phyloP scores from a whole-genome alignment of 2,888 invertebrate species.

The Phlogophora meticulosa region DNA sequence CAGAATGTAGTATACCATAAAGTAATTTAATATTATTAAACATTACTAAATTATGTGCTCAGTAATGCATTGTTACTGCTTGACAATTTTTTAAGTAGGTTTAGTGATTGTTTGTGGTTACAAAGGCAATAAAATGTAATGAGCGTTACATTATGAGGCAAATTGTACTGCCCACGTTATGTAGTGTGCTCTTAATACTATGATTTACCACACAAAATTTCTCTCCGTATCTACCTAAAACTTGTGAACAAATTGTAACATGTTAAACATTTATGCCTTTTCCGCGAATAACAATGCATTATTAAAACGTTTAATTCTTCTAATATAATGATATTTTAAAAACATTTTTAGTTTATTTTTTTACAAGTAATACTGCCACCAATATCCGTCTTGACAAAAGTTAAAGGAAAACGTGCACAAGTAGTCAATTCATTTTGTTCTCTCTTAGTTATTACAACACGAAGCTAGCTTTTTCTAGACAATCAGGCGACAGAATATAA shows the following conservation, averaged over 20 bases:
- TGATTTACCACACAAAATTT: background rate
- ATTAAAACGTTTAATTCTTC: conserved; percentile 27
- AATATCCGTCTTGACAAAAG: conserved; percentile 44
- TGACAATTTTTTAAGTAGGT: background rate
- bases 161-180: background rate
- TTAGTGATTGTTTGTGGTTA: background rate
- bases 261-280: background rate
- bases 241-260: background rate
- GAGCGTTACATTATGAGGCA: conserved; percentile 5
- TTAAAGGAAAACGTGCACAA: conserved; percentile 48
- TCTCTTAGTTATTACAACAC: conserved; percentile 61
- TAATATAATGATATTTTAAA: conserved; percentile 46
- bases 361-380: conserved; percentile 64
- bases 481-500: conserved; percentile 73
- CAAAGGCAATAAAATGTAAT: conserved; percentile 5
- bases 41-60: conserved; percentile 41
- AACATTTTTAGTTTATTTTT: conserved; percentile 31
- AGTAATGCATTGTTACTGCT: conserved; percentile 52
- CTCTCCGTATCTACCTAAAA: background rate
- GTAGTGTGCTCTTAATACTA: background rate
- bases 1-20: conserved; percentile 61
- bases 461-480: conserved; percentile 85
- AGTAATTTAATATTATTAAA: conserved; percentile 60
- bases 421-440: conserved; percentile 46
- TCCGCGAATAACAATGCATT: conserved; percentile 42